Percentiles rank a stretch among this genome's conserved stretches.
These are phyloP conservation scores for Coracias cyanogaster DNA, from an alignment of 2,797 vertebrate genomes.

Conservation along the genomic window DNA sequence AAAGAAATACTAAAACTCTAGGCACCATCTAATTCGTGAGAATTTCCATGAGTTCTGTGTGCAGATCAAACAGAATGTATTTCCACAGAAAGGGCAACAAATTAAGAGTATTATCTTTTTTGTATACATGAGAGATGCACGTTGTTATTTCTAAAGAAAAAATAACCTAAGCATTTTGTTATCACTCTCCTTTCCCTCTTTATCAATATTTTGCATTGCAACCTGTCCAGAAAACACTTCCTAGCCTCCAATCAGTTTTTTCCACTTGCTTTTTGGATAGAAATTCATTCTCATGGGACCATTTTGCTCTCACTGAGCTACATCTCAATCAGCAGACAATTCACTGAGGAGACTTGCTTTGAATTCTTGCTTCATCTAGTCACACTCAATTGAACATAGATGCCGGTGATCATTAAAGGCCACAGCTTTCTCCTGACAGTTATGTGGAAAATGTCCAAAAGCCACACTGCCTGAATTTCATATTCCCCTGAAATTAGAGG, in stretches of 20 bases:
- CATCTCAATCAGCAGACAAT: conserved; percentile 78
- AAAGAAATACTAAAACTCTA: not conserved
- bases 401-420: conserved; percentile 77
- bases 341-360: conserved; percentile 62
- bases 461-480: conserved; percentile 56
- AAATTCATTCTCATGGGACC: conserved; percentile 60
- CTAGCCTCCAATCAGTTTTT: conserved; percentile 19
- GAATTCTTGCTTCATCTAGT: conserved; percentile 77
- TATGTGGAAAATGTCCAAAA: conserved; percentile 72
- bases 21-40: not conserved
- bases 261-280: conserved; percentile 42
- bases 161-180: not conserved
- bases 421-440: conserved; percentile 58
- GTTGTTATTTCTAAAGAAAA: not conserved
- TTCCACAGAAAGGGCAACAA: not conserved
- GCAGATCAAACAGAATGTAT: not conserved
- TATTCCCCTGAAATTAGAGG: conserved; percentile 51
- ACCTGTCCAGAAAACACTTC: not conserved
- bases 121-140: not conserved
- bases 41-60: not conserved
- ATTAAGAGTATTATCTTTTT: not conserved
- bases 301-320: conserved; percentile 60
- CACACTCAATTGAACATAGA: conserved; percentile 75
- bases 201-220: conserved; percentile 13
- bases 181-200: not conserved